phyloP scores from a whole-genome alignment of 2,113 vertebrate species.

The Stercorarius parasiticus region DNA sequence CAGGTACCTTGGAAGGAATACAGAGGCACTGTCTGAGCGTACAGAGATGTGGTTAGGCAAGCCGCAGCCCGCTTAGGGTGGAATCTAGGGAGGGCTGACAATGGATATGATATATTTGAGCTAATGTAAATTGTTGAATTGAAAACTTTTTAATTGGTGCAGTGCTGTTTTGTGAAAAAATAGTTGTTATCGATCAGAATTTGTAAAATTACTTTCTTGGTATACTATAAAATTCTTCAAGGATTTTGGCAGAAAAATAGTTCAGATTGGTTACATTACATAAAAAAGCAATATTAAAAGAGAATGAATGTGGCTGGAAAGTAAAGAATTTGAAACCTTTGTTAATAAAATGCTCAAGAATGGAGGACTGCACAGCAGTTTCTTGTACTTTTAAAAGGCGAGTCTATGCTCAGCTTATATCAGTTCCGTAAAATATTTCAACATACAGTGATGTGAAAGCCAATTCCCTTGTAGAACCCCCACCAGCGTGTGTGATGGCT shows the following conservation, averaged over 20 bases:
- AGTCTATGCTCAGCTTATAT: neutral
- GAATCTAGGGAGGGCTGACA: neutral
- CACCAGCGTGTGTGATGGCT: neutral
- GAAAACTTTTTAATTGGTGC: neutral
- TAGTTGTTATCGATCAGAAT: neutral
- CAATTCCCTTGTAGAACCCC: neutral
- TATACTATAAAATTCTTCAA: neutral
- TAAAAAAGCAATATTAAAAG: neutral
- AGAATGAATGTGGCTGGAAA: neutral
- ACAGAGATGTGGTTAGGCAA: neutral
- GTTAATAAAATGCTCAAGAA: neutral
- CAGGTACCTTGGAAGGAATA: neutral
- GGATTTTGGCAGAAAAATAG: neutral
- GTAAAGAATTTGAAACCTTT: neutral
- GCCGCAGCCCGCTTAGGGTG: neutral
- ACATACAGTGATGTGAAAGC: rapidly evolving
- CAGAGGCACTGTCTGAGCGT: neutral
- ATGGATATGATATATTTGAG: neutral
- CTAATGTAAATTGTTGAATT: neutral
- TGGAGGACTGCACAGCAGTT: neutral
- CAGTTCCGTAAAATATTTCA: neutral
- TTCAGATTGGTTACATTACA: neutral
- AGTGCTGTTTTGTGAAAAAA: neutral
- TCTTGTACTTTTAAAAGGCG: neutral
- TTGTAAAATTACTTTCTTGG: neutral